Base-by-base conservation (phyloP, 2,888 invertebrate genomes). In the Andricus quercusramuli region DNA sequence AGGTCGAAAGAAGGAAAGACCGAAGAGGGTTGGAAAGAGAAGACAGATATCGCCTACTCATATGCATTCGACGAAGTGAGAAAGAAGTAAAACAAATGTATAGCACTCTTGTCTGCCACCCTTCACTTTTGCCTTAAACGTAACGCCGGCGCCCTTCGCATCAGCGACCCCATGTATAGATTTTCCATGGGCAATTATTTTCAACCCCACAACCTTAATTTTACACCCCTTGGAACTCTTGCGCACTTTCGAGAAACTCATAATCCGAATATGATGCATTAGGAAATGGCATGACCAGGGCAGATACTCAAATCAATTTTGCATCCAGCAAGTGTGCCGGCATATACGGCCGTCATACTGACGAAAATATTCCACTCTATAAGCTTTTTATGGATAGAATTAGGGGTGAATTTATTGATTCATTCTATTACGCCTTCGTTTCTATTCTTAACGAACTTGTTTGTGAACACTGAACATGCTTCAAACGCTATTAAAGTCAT, bases 131-230 rank as follows among this genome's bases (percentile, higher is more conserved):
- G 51, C 74, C 56, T 51, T 62, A 62, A 11, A 1, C 6, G 25
- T 74, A 56, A 74, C 51, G 74, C 74, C 56, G 74, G 32, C 74
- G 74, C 74, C 74, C 74, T 47, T 56, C 47, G 56, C 25, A 68
- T 68, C 47, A 56, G 32, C 51, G n/a, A 74, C 74, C 51, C n/a
- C 32, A 29, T 74, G 74, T 74, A 74, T 74, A 74, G 74, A 74
- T 74, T 74, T 74, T 74, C 25, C 56, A 13, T 51, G 25, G 20
- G n/a, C 56, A 13, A 74, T 74, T 74, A 68, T 56, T 74, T 74
- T 56, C 56, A 56, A 56, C 56, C 74, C 74, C 56, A 32, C 32
- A 56, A 37, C 32, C 32, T 37, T 74, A 56, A 74, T 32, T 56
- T 74, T 37, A 74, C 8, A 56, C 20, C n/a, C 25, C 13, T 22